Percentiles rank a stretch among this genome's conserved stretches.
Evolutionary conservation across 2,113 vertebrate species (phyloP).

Genomic region (Seriola dumerili): DNA sequence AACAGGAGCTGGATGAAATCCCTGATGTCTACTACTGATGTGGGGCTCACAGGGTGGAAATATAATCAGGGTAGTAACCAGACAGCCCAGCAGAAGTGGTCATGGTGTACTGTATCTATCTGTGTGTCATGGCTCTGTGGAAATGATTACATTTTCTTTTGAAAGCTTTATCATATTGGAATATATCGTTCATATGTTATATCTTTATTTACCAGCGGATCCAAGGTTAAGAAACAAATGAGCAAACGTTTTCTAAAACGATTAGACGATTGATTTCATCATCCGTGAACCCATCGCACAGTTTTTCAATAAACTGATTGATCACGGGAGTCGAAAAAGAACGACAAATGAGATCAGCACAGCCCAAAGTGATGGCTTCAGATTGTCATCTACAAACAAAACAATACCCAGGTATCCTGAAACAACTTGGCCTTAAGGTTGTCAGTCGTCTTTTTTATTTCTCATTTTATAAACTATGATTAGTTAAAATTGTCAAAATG

Average conservation of each 20-base stretch:
- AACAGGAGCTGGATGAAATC: slow-evolving; percentile 62
- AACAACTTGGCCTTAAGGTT: too few relatives aligned
- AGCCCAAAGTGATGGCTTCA: too few relatives aligned
- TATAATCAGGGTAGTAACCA: slow-evolving; percentile 55
- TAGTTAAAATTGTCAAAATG: too few relatives aligned
- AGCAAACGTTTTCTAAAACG: background rate
- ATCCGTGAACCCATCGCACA: too few relatives aligned
- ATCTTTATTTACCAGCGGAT: background rate
- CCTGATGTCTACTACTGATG: slow-evolving; percentile 52
- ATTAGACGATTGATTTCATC: background rate
- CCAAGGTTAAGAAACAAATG: background rate
- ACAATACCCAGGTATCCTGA: too few relatives aligned
- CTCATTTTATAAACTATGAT: background rate
- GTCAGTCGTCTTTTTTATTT: too few relatives aligned
- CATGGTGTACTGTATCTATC: background rate
- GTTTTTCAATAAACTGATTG: background rate
- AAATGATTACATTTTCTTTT: slow-evolving; percentile 7
- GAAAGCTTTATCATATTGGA: background rate
- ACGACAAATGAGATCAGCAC: too few relatives aligned
- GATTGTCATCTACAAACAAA: too few relatives aligned
- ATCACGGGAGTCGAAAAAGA: too few relatives aligned
- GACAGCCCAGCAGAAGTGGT: slow-evolving; percentile 31
- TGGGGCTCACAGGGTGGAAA: slow-evolving; percentile 51
- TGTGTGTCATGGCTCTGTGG: background rate
- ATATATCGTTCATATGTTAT: background rate